phyloP scores from a whole-genome alignment of 2,888 invertebrate species.

The Agapetus fuscipes region DNA sequence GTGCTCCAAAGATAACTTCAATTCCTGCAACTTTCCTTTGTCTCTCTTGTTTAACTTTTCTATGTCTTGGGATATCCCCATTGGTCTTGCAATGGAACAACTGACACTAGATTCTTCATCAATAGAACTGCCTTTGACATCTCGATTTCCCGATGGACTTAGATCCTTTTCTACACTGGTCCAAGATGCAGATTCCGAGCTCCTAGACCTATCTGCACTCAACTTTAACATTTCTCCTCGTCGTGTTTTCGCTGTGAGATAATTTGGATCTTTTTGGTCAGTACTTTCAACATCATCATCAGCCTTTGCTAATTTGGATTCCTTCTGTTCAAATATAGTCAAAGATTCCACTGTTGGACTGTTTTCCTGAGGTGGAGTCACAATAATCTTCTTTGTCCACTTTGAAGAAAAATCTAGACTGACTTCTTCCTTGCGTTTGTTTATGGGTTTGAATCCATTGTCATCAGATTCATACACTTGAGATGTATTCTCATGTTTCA shows the following conservation, averaged over 20 bases:
- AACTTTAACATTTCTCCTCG: constrained; percentile 51
- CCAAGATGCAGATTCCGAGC: constrained; percentile 73
- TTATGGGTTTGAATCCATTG: constrained; percentile 4
- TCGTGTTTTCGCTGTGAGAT: constrained; percentile 37
- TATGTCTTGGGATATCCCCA: constrained; percentile 68
- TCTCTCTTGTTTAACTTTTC: constrained; percentile 57
- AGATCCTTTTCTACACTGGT: constrained; percentile 67
- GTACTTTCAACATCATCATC: constrained; percentile 40
- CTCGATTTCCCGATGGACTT: constrained; percentile 47
- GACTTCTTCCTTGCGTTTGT: constrained; percentile 3
- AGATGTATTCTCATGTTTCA: constrained; percentile 35
- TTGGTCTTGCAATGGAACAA: constrained; percentile 68
- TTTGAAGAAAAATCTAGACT: constrained; percentile 33
- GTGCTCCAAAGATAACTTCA: constrained; percentile 49
- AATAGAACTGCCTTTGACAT: constrained; percentile 54
- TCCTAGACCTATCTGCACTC: constrained; percentile 65
- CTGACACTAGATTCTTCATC: constrained; percentile 67
- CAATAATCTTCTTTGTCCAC: constrained; percentile 47
- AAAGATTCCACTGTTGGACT: constrained; percentile 49
- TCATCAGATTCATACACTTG: constrained; percentile 29
- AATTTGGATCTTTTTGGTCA: constrained; percentile 25
- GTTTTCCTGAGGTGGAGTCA: constrained; percentile 52
- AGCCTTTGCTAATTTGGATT: constrained; percentile 33
- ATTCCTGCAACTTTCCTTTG: constrained; percentile 48
- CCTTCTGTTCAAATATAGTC: constrained; percentile 39